Evolutionary conservation across 2,113 vertebrate species (phyloP), one percentile per base, ranked within the genome.

Genomic region (Corvus cornix): DNA sequence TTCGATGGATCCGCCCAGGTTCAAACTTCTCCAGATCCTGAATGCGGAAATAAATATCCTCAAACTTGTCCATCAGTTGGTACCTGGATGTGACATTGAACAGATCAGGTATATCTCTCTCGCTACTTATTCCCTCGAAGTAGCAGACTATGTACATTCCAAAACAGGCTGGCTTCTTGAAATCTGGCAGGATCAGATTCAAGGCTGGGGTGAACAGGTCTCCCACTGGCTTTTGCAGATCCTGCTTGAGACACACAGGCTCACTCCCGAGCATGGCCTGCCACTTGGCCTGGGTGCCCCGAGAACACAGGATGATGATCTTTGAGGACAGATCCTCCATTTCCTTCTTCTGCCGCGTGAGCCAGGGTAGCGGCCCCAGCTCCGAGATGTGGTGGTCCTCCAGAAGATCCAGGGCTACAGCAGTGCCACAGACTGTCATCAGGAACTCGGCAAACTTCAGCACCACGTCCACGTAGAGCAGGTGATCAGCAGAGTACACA

Each of bases 121-220:
- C 98, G 0, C 90, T 84, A 72, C 99, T 98, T 79, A 99, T 97
- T 30, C 98, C 98, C 2, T 98, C 97, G 26, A 99, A 99, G 95
- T 99, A 99, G n/a, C 99, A 99, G 44, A 99, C 97, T 64, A 99
- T 83, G 86, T 99, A 99, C 96, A 98, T 98, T 27, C 99, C 99
- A 21, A 98, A 98, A 89, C 97, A 98, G 70, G 98, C 98, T 3
- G 98, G 98, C 74, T 95, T 98, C 96, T 99, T 98, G 97, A 99
- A 98, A 83, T 99, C 99, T 0, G 99, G 98, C 39, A 99, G 97
- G 91, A 99, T 99, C 77, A 99, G 97, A 87, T 98, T 98, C 92
- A 99, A 97, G 75, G 99, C 99, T 0, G 99, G 98, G 0, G 98
- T 99, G 91, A 99, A 98, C 55, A 99, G 98, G 93, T 99, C 99